Conservation (phyloP, 2,888 invertebrate species). For the Cylindroiulus punctatus region DNA sequence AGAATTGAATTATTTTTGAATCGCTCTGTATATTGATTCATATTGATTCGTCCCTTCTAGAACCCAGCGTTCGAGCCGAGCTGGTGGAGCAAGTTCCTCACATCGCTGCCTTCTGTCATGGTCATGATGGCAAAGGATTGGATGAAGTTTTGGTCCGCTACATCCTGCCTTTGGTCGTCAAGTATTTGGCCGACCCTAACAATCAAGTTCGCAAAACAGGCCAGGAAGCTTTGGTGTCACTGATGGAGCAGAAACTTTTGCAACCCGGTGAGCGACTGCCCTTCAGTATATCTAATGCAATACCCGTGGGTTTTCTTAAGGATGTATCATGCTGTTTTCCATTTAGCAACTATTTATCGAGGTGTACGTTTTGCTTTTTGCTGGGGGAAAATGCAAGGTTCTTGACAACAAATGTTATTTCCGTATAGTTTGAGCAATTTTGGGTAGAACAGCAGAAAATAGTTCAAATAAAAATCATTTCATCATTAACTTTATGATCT, state of each 20-base stretch:
- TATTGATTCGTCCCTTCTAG: conserved; percentile 66
- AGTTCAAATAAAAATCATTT: no score
- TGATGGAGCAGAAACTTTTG: conserved; percentile 75
- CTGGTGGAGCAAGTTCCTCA: conserved; percentile 76
- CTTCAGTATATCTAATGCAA: background rate
- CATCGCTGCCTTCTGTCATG: conserved; percentile 73
- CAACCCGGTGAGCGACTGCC: conserved; percentile 64
- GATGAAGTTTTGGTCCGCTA: conserved; percentile 71
- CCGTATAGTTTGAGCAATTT: no score
- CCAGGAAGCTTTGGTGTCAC: conserved; percentile 72
- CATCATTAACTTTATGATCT: no score
- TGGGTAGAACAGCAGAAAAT: no score
- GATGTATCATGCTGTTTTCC: background rate
- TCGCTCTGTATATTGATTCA: conserved; percentile 1
- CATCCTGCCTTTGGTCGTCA: conserved; percentile 73
- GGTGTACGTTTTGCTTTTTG: no score
- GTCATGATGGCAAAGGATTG: conserved; percentile 67
- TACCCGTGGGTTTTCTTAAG: background rate
- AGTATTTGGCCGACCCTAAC: conserved; percentile 72
- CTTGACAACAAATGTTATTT: background rate
- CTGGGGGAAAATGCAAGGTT: background rate
- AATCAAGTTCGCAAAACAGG: conserved; percentile 75
- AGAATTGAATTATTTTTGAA: background rate
- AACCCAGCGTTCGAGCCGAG: conserved; percentile 72
- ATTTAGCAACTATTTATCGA: no score